Base-by-base conservation (phyloP, 1,140 invertebrate genomes). In the Linepithema humile region DNA sequence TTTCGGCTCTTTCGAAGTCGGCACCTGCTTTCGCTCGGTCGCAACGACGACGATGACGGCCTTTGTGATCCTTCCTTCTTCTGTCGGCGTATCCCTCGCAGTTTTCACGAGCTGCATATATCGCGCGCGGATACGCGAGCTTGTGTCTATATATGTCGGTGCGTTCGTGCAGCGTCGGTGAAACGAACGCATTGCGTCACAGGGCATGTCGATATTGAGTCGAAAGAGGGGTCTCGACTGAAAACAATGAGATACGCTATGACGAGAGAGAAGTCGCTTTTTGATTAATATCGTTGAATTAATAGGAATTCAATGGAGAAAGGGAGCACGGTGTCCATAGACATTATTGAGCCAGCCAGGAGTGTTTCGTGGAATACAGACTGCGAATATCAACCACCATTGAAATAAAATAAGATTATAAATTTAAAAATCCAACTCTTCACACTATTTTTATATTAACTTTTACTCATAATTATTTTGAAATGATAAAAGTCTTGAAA, bases 1-100 rank as follows among this genome's bases (percentile, higher is more conserved):
- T 88, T 88, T 91, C 82, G 88, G 88, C 89, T 89, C 85, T 91
- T 88, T 89, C 84, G 43, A 67, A 88, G 75, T 82, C 87, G 88
- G 89, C 91, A 92, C 91, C 91, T 92, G 91, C 90, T 89, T 84
- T 84, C 70, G 77, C 35, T 70, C 65, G 80, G 50, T 57, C 32
- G 84, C 67, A 57, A 83, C 84, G 85, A 84, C 80, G 32, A 64
- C 75, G 29, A 53, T 15, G 32, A 77, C 82, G 83, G 35, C 64
- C 83, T 88, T 88, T 88, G 83, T 88, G 87, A 88, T 88, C 70
- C 83, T 88, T 88, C 69, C 48, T 73, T 20, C 69, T 59, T 48
- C 40, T 60, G 70, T 87, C 38, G 65, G 32, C 50, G 50, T 84
- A 53, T 70, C 73, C 82, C 60, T 45, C 55, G 20, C 38, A 88